Evolutionary conservation across 2,797 vertebrate genomes (phyloP), one percentile per base, ranked within the genome.

Genomic region (Melanotaenia parkinsoni): DNA sequence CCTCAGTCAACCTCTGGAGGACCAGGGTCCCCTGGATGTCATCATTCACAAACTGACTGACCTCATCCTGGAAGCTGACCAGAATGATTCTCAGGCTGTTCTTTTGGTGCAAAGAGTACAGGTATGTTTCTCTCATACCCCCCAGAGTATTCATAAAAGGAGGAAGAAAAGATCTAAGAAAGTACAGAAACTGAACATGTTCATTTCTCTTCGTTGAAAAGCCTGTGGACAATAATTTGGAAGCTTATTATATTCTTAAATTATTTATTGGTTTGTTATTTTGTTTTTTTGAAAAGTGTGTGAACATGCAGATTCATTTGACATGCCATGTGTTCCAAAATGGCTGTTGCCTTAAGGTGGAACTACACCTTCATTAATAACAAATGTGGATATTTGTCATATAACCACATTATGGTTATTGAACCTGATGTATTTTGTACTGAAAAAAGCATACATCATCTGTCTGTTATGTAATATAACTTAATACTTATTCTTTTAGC

Each of bases 21-120:
- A 98, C 63, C 98, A 99, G 88, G 97, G 98, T 11, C 98, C 97
- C 0, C 92, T 99, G 91, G 97, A 99, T 30, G 97, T 99, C 92
- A 99, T 99, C 89, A 98, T 99, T 90, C 98, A 99, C 94, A 99
- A 99, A 90, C 94, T 99, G 91, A 99, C 98, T 0, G 98, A 99
- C 84, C 94, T 99, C 85, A 98, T 99, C 84, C 93, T 99, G 30
- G 97, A 99, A 92, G 98, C 98, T 0, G 97, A 99, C 91, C 98
- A 99, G 93, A 99, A 98, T 5, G 96, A 99, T 85, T 96, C 94
- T 56, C 97, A 98, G 91, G 96, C 98, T 2, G 92, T 97, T 89
- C 93, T 96, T 80, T 86, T 98, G 90, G 96, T 99, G 74, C 96
- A 98, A 26, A 95, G 97, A 83, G 97, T 99, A 84, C 98, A 99